These are phyloP conservation scores for Tokudaia tokunoshimensis DNA, from an alignment of 2,797 vertebrate species.

Conservation along the genomic window DNA sequence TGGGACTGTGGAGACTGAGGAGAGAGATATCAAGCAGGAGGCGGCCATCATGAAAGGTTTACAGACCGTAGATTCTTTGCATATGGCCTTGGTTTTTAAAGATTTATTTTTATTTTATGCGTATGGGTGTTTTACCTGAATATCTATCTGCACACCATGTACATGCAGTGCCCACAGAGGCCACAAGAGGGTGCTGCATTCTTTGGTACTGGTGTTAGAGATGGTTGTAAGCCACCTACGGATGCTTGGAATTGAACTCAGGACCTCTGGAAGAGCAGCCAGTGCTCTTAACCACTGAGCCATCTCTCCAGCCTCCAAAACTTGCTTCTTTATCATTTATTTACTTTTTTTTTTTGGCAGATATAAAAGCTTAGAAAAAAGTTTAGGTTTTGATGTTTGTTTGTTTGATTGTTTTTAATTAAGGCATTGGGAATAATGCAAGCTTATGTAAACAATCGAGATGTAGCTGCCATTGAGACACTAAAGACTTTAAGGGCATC, in stretches of 20 bases:
- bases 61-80: neutral
- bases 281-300: neutral
- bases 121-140: too few species aligned
- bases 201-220: neutral
- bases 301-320: neutral
- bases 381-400: neutral
- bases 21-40: rapidly evolving
- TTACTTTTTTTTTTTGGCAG: neutral
- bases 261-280: neutral
- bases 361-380: neutral
- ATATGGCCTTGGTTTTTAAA: rapidly evolving
- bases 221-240: neutral
- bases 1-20: rapidly evolving
- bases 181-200: neutral
- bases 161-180: neutral
- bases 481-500: neutral
- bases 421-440: neutral
- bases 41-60: neutral
- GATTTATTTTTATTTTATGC: neutral
- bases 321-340: neutral
- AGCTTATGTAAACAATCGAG: neutral
- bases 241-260: neutral
- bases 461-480: rapidly evolving
- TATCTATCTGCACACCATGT: neutral
- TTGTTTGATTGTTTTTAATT: neutral